Evolutionary conservation across 1,140 invertebrate species (phyloP).

Genomic region (Lasaia peninsularis): DNA sequence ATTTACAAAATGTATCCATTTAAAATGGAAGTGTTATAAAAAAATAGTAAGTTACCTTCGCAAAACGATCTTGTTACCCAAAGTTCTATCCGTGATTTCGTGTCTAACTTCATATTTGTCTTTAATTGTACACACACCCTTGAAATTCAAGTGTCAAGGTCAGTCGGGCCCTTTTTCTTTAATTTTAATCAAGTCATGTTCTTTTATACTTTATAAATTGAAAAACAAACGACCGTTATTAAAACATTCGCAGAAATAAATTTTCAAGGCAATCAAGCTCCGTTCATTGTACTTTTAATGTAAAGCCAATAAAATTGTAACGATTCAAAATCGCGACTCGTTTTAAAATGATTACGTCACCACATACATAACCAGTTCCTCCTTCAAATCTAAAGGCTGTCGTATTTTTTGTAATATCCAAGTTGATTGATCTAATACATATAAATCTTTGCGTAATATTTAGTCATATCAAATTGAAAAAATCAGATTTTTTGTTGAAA

Average conservation of each 20-base stretch:
- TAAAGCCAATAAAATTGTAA: conserved; percentile 11
- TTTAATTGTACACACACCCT: neutral
- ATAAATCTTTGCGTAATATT: too few species aligned
- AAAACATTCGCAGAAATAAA: conserved; percentile 36
- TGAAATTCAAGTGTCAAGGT: neutral
- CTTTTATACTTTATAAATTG: conserved; percentile 13
- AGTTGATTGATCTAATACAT: neutral
- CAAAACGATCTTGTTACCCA: too few species aligned
- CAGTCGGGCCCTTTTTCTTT: neutral
- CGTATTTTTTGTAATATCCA: neutral
- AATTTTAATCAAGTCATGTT: conserved; percentile 11
- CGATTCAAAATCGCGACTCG: conserved; percentile 16
- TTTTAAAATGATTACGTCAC: conserved; percentile 19
- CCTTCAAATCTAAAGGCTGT: conserved; percentile 1
- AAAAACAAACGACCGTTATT: conserved; percentile 27
- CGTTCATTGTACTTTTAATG: conserved; percentile 53
- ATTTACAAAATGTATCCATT: too few species aligned
- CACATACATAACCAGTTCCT: conserved; percentile 9
- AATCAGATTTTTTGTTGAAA: too few species aligned
- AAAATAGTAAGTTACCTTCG: too few species aligned
- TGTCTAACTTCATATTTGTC: neutral
- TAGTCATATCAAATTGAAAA: too few species aligned
- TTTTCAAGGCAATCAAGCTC: conserved; percentile 55
- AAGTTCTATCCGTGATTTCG: too few species aligned
- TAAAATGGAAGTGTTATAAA: too few species aligned